A percentile compares a stretch with the other conserved stretches of the same genome.
phyloP scores from a whole-genome alignment of 2,113 vertebrate species.

The Xyrauchen texanus region DNA sequence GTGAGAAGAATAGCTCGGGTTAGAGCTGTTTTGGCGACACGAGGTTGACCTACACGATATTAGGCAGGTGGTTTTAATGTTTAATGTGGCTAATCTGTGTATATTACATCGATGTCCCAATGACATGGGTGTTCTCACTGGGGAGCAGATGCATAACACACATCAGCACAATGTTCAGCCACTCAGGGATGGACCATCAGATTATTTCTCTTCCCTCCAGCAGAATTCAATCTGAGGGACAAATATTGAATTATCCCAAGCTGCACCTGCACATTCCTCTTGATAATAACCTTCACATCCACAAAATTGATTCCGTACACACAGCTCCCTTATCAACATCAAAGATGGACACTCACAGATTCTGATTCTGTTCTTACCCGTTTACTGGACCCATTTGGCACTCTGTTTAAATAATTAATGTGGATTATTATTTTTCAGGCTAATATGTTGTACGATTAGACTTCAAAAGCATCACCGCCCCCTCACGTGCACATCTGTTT shows the following conservation, averaged over 20 bases:
- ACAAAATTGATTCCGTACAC: slow-evolving; percentile 35
- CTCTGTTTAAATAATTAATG: slow-evolving; percentile 3
- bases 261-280: slow-evolving; percentile 48
- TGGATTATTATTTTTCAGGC: neutral
- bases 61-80: too few relatives aligned
- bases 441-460: neutral
- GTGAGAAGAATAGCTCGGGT: too few relatives aligned
- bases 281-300: slow-evolving; percentile 39
- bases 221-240: slow-evolving; percentile 51
- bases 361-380: neutral
- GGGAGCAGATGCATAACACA: neutral
- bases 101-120: neutral
- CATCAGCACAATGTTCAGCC: neutral
- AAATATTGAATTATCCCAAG: slow-evolving; percentile 55
- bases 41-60: too few relatives aligned
- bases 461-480: neutral
- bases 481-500: neutral
- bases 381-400: slow-evolving; percentile 4
- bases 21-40: too few relatives aligned
- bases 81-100: too few relatives aligned
- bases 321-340: slow-evolving; percentile 18
- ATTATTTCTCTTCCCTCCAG: slow-evolving; percentile 21
- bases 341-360: neutral
- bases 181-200: slow-evolving; percentile 19
- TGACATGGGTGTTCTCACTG: neutral